Evolutionary conservation across 2,888 invertebrate genomes (phyloP).

Genomic region (Cerastis leucographa): DNA sequence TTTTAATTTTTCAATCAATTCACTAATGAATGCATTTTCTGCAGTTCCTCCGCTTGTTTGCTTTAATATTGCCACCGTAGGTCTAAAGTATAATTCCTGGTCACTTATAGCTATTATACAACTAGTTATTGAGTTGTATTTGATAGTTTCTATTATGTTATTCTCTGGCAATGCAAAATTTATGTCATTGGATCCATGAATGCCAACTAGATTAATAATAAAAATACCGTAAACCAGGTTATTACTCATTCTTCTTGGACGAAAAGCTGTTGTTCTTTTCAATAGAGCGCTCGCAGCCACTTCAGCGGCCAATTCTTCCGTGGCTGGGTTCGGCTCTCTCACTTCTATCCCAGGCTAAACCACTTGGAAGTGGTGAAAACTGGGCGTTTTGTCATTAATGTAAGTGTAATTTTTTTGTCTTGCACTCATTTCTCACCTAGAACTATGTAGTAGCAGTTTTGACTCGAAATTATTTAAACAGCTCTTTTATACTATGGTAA

Average conservation of each 20-base stretch:
- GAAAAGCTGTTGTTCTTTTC: not conserved
- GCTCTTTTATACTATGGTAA: not conserved
- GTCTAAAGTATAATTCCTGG: constrained; percentile 55
- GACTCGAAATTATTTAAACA: not conserved
- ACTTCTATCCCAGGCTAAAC: not conserved
- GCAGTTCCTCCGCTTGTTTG: constrained; percentile 17
- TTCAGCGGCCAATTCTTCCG: not conserved
- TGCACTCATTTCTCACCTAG: no score
- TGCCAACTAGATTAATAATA: constrained; percentile 1
- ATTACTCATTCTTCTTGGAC: constrained; percentile 37
- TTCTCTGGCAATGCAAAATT: constrained; percentile 5
- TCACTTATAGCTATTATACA: constrained; percentile 66
- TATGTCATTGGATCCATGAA: not conserved
- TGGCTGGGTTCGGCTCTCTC: not conserved
- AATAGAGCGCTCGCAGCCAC: not conserved
- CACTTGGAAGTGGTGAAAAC: not conserved
- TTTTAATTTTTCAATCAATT: constrained; percentile 59
- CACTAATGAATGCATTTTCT: constrained; percentile 55
- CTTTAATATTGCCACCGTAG: constrained; percentile 64
- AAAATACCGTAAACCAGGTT: constrained; percentile 12
- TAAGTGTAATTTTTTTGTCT: not conserved
- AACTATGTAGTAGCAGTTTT: not conserved
- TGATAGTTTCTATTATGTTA: not conserved
- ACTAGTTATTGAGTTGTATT: constrained; percentile 53
- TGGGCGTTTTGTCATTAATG: not conserved